phyloP scores from a whole-genome alignment of 2,113 vertebrate species.

The Nothoprocta perdicaria region DNA sequence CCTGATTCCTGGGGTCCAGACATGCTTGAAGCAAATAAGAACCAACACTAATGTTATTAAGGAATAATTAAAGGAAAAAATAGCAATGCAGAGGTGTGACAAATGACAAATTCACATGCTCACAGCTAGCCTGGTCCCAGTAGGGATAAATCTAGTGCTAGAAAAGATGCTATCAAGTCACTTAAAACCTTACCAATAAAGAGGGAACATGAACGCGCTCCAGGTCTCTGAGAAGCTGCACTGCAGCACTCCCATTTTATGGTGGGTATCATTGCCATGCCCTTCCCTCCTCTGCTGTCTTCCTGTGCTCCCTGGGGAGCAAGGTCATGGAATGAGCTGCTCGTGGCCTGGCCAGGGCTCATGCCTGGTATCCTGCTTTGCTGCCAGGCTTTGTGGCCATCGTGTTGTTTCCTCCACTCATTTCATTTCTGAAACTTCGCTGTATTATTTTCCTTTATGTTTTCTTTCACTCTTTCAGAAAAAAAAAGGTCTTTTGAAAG shows the following conservation, averaged over 20 bases:
- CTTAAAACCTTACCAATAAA: background rate
- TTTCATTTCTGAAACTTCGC: background rate
- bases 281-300: background rate
- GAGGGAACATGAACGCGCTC: background rate
- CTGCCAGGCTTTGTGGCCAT: background rate
- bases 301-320: background rate
- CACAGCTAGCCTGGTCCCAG: background rate
- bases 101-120: background rate
- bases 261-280: background rate
- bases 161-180: background rate
- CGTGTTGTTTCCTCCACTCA: background rate
- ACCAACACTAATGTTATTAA: background rate
- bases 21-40: background rate
- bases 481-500: background rate
- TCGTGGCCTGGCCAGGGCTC: background rate
- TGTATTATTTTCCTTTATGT: background rate
- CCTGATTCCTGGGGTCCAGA: background rate
- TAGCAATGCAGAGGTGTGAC: background rate
- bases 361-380: background rate
- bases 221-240: background rate
- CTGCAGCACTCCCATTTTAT: background rate
- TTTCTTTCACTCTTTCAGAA: background rate
- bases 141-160: background rate
- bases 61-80: background rate
- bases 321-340: background rate